Evolutionary conservation across 2,888 invertebrate genomes (phyloP).

Genomic region (Dolomedes plantarius): DNA sequence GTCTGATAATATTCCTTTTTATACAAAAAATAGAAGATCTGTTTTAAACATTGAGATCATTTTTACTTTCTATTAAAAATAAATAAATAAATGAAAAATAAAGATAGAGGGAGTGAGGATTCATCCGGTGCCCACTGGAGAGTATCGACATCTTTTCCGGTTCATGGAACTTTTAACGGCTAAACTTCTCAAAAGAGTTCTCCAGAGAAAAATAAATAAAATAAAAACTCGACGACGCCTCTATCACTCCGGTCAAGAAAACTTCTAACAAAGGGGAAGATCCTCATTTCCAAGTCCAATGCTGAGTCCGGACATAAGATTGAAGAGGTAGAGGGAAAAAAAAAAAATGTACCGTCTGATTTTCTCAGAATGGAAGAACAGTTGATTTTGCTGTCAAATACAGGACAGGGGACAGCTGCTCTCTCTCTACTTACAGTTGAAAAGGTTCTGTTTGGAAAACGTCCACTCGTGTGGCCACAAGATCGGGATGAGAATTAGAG

Average conservation of each 20-base stretch:
- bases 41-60: no score
- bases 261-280: background rate
- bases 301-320: background rate
- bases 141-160: background rate
- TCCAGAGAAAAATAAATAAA: background rate
- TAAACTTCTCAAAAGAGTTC: slow-evolving; percentile 8
- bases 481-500: no score
- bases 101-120: no score
- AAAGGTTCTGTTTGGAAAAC: background rate
- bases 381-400: background rate
- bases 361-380: background rate
- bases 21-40: no score
- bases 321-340: background rate
- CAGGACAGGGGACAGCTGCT: background rate
- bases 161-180: background rate
- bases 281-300: slow-evolving; percentile 2
- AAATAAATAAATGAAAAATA: no score
- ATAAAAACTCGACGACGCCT: background rate
- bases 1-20: no score
- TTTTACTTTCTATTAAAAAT: no score
- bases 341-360: background rate
- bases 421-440: background rate
- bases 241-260: background rate
- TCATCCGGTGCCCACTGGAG: background rate
- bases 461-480: background rate